Conservation (phyloP, 1,140 invertebrate genomes). For the Hydropsyche tenuis region DNA sequence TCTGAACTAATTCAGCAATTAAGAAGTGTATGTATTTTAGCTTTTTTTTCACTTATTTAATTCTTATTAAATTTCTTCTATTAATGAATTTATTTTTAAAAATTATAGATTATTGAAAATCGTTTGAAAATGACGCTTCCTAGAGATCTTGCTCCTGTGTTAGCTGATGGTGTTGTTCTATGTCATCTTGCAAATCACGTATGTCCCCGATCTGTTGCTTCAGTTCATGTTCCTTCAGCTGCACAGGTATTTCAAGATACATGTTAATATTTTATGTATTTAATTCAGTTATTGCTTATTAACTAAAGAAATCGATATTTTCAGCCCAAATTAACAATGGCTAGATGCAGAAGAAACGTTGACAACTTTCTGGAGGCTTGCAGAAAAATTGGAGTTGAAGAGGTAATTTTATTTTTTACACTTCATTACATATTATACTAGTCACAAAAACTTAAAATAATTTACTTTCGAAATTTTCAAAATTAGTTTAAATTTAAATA, state of each 20-base stretch:
- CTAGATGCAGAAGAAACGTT: conserved; percentile 91
- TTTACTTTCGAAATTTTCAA: background rate
- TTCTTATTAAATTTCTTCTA: background rate
- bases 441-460: background rate
- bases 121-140: conserved; percentile 89
- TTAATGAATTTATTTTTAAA: conserved; percentile 38
- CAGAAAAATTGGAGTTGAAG: conserved; percentile 89
- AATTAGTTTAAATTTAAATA: background rate
- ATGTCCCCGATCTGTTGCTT: conserved; percentile 85
- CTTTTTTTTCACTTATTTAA: background rate
- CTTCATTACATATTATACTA: background rate
- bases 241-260: conserved; percentile 72
- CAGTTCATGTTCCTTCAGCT: conserved; percentile 93
- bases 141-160: conserved; percentile 82
- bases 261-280: conserved; percentile 41
- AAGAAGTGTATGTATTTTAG: conserved; percentile 74
- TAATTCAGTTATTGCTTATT: too few species aligned
- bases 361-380: conserved; percentile 96
- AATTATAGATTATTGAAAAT: conserved; percentile 84
- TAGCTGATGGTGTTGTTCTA: conserved; percentile 90
- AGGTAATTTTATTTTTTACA: conserved; percentile 71
- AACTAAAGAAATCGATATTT: too few species aligned
- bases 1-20: conserved; percentile 84
- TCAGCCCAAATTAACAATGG: conserved; percentile 92
- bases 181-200: conserved; percentile 95